Evolutionary conservation across 2,888 invertebrate genomes (phyloP), one percentile per base, ranked within the genome.

Genomic region (Dicroscelio sp.): DNA sequence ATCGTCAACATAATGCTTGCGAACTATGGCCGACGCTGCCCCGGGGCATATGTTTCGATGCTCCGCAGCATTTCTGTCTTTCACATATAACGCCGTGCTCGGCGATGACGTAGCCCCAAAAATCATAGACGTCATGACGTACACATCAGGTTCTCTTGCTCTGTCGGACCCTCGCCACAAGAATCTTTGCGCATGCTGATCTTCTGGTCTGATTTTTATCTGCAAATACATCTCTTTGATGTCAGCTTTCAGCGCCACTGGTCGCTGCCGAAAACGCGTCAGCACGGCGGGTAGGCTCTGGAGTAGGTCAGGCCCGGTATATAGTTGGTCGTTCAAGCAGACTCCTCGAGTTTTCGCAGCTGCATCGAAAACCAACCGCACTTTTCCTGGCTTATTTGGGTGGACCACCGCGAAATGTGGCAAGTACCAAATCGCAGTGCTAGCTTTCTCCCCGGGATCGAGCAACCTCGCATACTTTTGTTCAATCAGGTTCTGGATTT

Each of bases 11-110:
- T 52, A 52, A 23, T 52, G 52, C 2, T 52, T 52, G 6, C 23
- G 20, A 8, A 52, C 8, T 8, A 52, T 52, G 20, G 52, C 52
- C 8, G 20, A 6, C 3, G 23, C 20, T 52, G 52, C 52, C 20
- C 86, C 69, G 3, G 94, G 94, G 86, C 89, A 92, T 80, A 52
- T n/a, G n/a, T n/a, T n/a, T n/a, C n/a, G 43, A 38, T 89, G 93
- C 31, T 82, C 85, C 5, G 69, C 14, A 0, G 95, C 95, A 43
- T 95, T 95, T 6, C n/a, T 33, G 67, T 95, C 93, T 83, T 94
- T 95, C 0, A 95, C 90, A 67, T 94, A 94, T n/a, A 93, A 78
- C 0, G 86, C 92, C 14, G 33, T 69, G n/a, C 79, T 83, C 0
- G 84, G 89, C 8, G 86, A 91, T 0, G 90, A 88, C 1, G 75